Evolutionary conservation across 2,113 vertebrate species (phyloP).

Genomic region (Trachemys scripta): DNA sequence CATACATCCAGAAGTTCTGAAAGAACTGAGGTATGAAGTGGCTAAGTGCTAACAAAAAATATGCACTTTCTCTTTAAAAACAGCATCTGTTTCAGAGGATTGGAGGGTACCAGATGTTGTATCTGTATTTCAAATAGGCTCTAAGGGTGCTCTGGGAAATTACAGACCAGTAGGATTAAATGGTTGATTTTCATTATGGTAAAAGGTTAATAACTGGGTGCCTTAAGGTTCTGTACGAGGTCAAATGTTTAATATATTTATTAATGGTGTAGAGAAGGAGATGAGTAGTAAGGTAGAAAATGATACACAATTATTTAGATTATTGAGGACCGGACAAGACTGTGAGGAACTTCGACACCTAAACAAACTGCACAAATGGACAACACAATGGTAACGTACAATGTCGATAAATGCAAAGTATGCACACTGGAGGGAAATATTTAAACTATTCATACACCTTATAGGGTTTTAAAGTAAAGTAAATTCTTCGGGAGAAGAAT

Average conservation of each 20-base stretch:
- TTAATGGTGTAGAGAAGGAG: constrained; percentile 27
- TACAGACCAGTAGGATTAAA: constrained; percentile 29
- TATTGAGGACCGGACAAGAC: constrained; percentile 14
- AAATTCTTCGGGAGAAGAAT: background rate
- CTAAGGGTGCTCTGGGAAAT: background rate
- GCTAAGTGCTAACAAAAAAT: constrained; percentile 58
- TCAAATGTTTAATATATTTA: constrained; percentile 50
- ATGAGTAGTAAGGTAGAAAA: constrained; percentile 48
- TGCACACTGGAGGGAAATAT: background rate
- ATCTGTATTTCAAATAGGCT: constrained; percentile 39
- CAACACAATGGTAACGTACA: background rate
- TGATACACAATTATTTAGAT: constrained; percentile 39
- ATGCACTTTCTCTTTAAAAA: constrained; percentile 58
- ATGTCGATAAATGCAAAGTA: constrained; percentile 8
- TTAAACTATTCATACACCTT: background rate
- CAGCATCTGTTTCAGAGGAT: constrained; percentile 33
- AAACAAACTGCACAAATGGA: background rate
- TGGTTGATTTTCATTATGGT: constrained; percentile 58
- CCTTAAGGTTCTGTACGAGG: constrained; percentile 26
- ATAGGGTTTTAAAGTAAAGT: background rate
- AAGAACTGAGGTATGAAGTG: constrained; percentile 65
- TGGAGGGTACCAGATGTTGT: constrained; percentile 48
- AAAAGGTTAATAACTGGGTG: constrained; percentile 55
- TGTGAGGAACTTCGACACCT: constrained; percentile 25
- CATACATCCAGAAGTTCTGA: constrained; percentile 67